Evolutionary conservation across 1,140 invertebrate genomes (phyloP).

Genomic region (Zaprionus vittiger): DNA sequence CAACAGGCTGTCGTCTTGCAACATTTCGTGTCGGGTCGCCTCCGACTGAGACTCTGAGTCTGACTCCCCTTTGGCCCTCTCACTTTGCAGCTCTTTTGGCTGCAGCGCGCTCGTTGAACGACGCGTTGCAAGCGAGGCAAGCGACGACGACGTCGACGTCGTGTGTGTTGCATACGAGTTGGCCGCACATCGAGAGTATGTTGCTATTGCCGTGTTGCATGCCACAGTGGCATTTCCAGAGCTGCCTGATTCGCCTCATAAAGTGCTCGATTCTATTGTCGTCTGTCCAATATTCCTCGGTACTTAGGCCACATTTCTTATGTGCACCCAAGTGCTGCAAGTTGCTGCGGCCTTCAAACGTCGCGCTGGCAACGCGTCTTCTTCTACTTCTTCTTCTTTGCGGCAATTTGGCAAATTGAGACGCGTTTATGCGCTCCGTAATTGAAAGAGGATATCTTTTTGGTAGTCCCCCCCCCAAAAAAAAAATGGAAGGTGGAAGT

Average conservation of each 20-base stretch:
- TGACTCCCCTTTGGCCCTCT: background rate
- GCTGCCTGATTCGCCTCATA: constrained; percentile 44
- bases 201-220: constrained; percentile 50
- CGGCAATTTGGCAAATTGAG: constrained; percentile 52
- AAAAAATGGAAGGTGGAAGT: background rate
- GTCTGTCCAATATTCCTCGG: constrained; percentile 51
- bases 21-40: constrained; percentile 35
- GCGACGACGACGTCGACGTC: background rate
- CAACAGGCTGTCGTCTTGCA: constrained; percentile 55
- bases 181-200: constrained; percentile 22
- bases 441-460: constrained; percentile 32
- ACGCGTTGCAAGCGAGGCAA: constrained; percentile 35
- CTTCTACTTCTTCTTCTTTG: background rate
- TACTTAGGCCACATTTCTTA: constrained; percentile 59
- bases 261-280: constrained; percentile 67
- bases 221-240: constrained; percentile 30
- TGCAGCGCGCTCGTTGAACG: constrained; percentile 13
- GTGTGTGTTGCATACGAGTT: constrained; percentile 16
- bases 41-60: background rate
- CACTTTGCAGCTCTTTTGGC: constrained; percentile 18
- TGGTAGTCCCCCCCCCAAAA: background rate
- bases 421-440: constrained; percentile 8
- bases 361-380: background rate
- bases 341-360: constrained; percentile 1
- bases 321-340: background rate